Evolutionary conservation across 2,888 invertebrate genomes (phyloP).

Genomic region (Macrosoma leucophasiata): DNA sequence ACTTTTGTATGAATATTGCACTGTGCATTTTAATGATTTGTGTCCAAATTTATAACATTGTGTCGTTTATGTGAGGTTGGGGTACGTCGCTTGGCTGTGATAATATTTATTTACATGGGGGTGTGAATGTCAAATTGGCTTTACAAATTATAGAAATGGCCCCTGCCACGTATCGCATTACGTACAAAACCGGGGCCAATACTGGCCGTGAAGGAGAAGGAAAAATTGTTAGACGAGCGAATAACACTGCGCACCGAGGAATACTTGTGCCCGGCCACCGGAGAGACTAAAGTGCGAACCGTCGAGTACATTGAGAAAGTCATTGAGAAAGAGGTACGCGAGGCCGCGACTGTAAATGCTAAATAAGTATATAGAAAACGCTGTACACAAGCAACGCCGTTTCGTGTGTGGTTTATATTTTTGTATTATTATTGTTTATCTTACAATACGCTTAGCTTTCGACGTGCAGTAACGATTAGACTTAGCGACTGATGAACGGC

Average conservation of each 20-base stretch:
- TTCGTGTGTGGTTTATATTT: conserved; percentile 58
- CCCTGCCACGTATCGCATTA: conserved; percentile 89
- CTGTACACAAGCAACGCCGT: conserved; percentile 69
- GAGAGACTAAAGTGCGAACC: conserved; percentile 90
- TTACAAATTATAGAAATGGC: conserved; percentile 76
- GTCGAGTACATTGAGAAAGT: conserved; percentile 96
- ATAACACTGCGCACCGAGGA: conserved; percentile 92
- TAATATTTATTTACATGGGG: conserved; percentile 45
- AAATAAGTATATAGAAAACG: conserved; percentile 42
- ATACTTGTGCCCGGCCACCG: conserved; percentile 89
- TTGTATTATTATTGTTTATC: conserved; percentile 38
- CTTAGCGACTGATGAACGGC: no score
- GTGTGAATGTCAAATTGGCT: conserved; percentile 70
- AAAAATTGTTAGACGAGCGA: conserved; percentile 92
- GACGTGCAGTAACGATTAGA: no score
- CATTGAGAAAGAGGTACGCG: conserved; percentile 94
- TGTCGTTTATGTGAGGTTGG: conserved; percentile 28
- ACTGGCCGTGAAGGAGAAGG: conserved; percentile 90
- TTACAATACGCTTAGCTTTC: conserved; percentile 65
- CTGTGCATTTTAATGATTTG: conserved; percentile 2
- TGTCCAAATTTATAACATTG: conserved; percentile 5
- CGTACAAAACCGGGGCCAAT: conserved; percentile 90
- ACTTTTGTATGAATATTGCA: no score
- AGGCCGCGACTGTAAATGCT: conserved; percentile 60
- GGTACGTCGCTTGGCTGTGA: conserved; percentile 57